Percentiles rank a stretch among this genome's conserved stretches.
phyloP scores from a whole-genome alignment of 2,113 vertebrate genomes.

The Azemiops feae region DNA sequence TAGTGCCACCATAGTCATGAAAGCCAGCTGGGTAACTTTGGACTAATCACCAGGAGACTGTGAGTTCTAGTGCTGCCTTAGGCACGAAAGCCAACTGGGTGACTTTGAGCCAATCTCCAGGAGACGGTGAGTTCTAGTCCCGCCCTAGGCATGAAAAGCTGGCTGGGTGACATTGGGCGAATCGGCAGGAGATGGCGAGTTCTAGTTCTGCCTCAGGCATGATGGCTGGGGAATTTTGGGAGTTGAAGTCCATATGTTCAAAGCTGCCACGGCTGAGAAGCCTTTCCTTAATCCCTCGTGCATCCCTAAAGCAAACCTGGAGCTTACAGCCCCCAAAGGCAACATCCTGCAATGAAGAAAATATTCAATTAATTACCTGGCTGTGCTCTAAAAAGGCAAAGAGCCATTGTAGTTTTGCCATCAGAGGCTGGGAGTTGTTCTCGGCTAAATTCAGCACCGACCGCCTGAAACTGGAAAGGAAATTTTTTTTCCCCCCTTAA shows the following conservation, averaged over 20 bases:
- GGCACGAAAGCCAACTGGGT: too few species aligned
- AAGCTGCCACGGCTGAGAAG: not conserved
- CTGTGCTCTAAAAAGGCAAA: conserved; percentile 83
- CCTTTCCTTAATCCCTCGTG: not conserved
- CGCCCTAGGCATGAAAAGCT: too few species aligned
- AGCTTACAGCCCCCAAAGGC: not conserved
- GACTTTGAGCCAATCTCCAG: too few species aligned
- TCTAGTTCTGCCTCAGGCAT: not conserved
- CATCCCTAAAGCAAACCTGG: not conserved
- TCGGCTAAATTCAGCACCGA: conserved; percentile 75
- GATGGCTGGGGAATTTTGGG: not conserved
- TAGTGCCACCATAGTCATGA: too few species aligned
- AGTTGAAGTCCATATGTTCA: not conserved
- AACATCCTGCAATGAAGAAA: not conserved
- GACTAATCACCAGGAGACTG: too few species aligned
- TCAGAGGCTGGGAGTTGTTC: conserved; percentile 78
- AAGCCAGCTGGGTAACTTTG: too few species aligned
- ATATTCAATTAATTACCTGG: conserved; percentile 68
- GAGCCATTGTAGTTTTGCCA: conserved; percentile 81
- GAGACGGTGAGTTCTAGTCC: too few species aligned
- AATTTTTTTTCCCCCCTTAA: conserved; percentile 7
- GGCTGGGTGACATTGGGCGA: too few species aligned
- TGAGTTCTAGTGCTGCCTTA: too few species aligned
- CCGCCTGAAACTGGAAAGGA: conserved; percentile 74
- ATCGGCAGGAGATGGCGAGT: not conserved